These are phyloP conservation scores for Xyliphius kryptos DNA, from an alignment of 2,113 vertebrate genomes.

Conservation along the genomic window DNA sequence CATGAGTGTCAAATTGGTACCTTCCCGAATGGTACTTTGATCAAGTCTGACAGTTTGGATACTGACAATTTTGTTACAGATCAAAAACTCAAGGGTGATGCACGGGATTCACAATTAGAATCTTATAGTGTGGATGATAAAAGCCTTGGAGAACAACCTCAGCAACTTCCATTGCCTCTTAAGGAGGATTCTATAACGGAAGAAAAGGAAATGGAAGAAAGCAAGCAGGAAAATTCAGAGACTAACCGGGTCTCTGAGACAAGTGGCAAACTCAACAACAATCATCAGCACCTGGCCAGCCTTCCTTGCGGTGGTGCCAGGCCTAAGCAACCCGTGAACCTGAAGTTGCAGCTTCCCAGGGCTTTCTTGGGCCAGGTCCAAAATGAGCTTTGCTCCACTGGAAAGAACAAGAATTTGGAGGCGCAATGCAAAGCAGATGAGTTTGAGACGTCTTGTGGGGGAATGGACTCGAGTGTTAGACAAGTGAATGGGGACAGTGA, in stretches of 20 bases:
- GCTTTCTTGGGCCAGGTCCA: constrained; percentile 80
- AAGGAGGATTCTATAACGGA: constrained; percentile 97
- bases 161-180: constrained; percentile 72
- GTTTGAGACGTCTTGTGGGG: constrained; percentile 25
- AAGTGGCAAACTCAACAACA: constrained; percentile 64
- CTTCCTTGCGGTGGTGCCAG: constrained; percentile 91
- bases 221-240: constrained; percentile 76
- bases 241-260: constrained; percentile 51
- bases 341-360: constrained; percentile 92
- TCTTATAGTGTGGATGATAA: constrained; percentile 51
- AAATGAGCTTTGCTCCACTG: constrained; percentile 71
- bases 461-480: constrained; percentile 54
- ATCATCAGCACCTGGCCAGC: constrained; percentile 74
- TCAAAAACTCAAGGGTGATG: too few relatives aligned
- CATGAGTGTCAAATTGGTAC: constrained; percentile 31
- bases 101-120: constrained; percentile 17
- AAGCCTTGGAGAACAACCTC: not conserved
- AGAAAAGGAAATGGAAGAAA: constrained; percentile 98
- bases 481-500: constrained; percentile 68
- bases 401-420: constrained; percentile 89
- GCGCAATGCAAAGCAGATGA: constrained; percentile 50
- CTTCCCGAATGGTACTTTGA: constrained; percentile 32
- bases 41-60: constrained; percentile 13
- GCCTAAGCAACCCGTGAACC: constrained; percentile 90
- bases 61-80: constrained; percentile 24